Conservation (phyloP, 2,888 invertebrate species). For the Cyclophora punctaria region DNA sequence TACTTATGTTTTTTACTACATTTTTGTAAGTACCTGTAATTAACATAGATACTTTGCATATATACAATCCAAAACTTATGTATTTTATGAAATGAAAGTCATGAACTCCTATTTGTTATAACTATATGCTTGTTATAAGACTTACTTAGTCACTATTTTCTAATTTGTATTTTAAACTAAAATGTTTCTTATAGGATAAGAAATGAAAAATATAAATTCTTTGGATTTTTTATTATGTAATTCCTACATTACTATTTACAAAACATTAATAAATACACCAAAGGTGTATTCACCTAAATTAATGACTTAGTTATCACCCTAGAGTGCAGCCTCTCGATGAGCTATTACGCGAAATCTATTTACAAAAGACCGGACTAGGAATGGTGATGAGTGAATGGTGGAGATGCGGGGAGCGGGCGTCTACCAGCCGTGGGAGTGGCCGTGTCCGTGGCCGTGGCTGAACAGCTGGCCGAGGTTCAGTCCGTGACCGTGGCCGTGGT, state of each 20-base stretch:
- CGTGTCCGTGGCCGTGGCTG: conserved; percentile 18
- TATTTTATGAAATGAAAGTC: too few relatives aligned
- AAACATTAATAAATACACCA: conserved; percentile 43
- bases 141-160: too few relatives aligned
- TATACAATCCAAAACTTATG: too few relatives aligned
- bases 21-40: too few relatives aligned
- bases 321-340: conserved; percentile 71
- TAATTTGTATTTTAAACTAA: too few relatives aligned
- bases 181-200: too few relatives aligned
- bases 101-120: too few relatives aligned
- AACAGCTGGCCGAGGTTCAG: conserved; percentile 17
- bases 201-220: conserved; percentile 38
- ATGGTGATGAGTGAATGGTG: conserved; percentile 25
- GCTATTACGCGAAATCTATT: conserved; percentile 57
- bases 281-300: conserved; percentile 53
- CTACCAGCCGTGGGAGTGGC: conserved; percentile 29
- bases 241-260: conserved; percentile 66
- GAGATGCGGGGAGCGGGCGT: conserved; percentile 17
- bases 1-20: too few relatives aligned
- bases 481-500: conserved; percentile 27
- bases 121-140: too few relatives aligned
- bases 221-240: conserved; percentile 52
- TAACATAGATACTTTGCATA: too few relatives aligned
- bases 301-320: conserved; percentile 75
- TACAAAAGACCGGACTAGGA: conserved; percentile 58